Base-by-base conservation (phyloP, 2,797 vertebrate species). In the Hypotaenidia philippensis region DNA sequence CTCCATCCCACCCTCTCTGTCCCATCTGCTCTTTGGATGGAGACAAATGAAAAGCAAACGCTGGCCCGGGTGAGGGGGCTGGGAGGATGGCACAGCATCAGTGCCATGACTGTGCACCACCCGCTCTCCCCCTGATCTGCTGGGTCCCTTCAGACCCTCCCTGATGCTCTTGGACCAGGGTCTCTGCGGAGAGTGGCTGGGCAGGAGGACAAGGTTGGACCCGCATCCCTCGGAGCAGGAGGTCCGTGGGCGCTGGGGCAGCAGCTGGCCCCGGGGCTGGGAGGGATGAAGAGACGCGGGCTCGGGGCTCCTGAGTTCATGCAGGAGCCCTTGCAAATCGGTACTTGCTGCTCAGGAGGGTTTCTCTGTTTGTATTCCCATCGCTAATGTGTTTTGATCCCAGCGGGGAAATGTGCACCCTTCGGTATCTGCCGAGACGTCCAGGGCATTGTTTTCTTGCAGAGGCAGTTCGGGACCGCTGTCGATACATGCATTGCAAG, bases 121-220 rank as follows among this genome's bases (percentile, higher is more conserved):
- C 22, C 0, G 1, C 38, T 38, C 41, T 34, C 29, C 60, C 53
- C 26, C 49, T 29, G 31, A 4, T 3, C 83, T 22, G 9, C 31
- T 50, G 40, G 18, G 40, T 5, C 74, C 79, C 69, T 19, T 13
- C 31, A 36, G 56, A 40, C 29, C 27, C 57, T 38, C 45, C 20
- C 1, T 3, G 4, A 7, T 12, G 3, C 6, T 27, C 50, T 50
- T 3, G 16, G 26, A 8, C 45, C 1, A 0, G 2, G 41, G 3
- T 20, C 1, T 66, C 31, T 4, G 49, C 27, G 11, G 49, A 0
- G 2, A 55, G 64, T 1, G 2, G 32, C 38, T 0, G 8, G 41
- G 55, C 19, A 5, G 69, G 56, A 83, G 79, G 53, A 18, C 0
- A 8, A 21, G 34, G 38, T 4, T 6, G 63, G 34, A 44, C 9